Evolutionary conservation across 2,113 vertebrate species (phyloP).

Genomic region (Dipodomys spectabilis): DNA sequence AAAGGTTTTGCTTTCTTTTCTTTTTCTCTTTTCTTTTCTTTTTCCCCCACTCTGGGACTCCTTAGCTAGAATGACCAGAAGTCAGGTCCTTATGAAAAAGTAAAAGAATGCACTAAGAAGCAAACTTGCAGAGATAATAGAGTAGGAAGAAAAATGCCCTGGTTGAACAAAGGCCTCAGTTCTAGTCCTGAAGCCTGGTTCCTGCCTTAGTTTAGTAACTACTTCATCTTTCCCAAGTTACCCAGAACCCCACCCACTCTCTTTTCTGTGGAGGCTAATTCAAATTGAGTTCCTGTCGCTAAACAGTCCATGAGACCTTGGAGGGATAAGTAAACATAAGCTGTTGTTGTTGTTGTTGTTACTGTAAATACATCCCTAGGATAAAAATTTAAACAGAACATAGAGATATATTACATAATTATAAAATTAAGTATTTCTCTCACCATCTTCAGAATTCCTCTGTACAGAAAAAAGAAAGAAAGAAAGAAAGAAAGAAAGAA

Average conservation of each 20-base stretch:
- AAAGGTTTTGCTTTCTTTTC: not conserved
- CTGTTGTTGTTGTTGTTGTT: not conserved
- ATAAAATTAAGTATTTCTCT: conserved; percentile 30
- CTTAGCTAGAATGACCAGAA: not conserved
- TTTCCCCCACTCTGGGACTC: not conserved
- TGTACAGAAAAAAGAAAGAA: not conserved
- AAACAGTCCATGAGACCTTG: not conserved
- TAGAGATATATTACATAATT: not conserved
- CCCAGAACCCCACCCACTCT: not conserved
- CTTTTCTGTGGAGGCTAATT: not conserved
- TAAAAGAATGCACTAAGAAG: not conserved
- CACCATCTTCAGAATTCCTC: not conserved
- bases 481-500: too few species aligned
- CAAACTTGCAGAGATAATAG: not conserved
- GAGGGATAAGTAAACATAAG: not conserved
- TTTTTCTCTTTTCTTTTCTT: too few species aligned
- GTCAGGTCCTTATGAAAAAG: not conserved
- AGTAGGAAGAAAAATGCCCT: not conserved
- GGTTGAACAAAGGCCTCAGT: not conserved
- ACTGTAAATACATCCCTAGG: not conserved
- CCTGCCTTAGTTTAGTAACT: not conserved
- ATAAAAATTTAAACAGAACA: conserved; percentile 33
- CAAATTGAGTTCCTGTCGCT: not conserved
- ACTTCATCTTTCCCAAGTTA: not conserved
- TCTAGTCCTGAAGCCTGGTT: not conserved